Evolutionary conservation across 2,888 invertebrate species (phyloP).

Genomic region (Stegophylla sp.): DNA sequence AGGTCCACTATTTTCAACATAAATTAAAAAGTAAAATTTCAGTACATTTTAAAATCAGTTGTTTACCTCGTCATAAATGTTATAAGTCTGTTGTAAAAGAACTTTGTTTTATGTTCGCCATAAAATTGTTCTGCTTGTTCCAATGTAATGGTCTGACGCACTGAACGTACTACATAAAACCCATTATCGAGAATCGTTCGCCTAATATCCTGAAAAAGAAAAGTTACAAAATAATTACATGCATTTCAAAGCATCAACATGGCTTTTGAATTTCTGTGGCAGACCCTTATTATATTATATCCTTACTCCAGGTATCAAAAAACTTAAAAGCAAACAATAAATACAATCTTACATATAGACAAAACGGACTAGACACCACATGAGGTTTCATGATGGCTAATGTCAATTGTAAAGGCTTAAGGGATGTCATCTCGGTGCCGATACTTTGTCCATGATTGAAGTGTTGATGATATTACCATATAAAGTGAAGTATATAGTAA

Average conservation of each 20-base stretch:
- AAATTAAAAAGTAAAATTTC: slow-evolving; percentile 21
- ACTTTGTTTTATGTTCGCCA: slow-evolving; percentile 79
- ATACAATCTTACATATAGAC: slow-evolving; percentile 67
- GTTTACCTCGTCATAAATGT: slow-evolving; percentile 81
- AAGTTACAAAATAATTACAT: neutral
- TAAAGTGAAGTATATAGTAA: too few relatives aligned
- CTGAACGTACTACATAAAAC: slow-evolving; percentile 77
- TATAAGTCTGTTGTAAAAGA: slow-evolving; percentile 81
- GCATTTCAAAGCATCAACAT: too few relatives aligned
- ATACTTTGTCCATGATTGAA: neutral
- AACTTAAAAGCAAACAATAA: too few relatives aligned
- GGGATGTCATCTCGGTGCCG: slow-evolving; percentile 55
- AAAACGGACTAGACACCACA: slow-evolving; percentile 77
- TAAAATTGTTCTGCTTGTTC: slow-evolving; percentile 79
- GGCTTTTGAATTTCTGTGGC: too few relatives aligned
- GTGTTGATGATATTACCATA: too few relatives aligned
- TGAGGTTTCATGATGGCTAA: slow-evolving; percentile 89
- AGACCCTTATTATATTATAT: too few relatives aligned
- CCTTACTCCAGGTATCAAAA: too few relatives aligned
- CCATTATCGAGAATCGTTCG: slow-evolving; percentile 72
- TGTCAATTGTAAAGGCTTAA: slow-evolving; percentile 70
- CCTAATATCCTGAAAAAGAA: slow-evolving; percentile 70
- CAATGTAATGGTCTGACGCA: slow-evolving; percentile 70
- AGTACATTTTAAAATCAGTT: slow-evolving; percentile 11
- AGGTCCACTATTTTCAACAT: slow-evolving; percentile 73